Evolutionary conservation across 2,113 vertebrate genomes (phyloP).

Genomic region (Ceyx margarethae): DNA sequence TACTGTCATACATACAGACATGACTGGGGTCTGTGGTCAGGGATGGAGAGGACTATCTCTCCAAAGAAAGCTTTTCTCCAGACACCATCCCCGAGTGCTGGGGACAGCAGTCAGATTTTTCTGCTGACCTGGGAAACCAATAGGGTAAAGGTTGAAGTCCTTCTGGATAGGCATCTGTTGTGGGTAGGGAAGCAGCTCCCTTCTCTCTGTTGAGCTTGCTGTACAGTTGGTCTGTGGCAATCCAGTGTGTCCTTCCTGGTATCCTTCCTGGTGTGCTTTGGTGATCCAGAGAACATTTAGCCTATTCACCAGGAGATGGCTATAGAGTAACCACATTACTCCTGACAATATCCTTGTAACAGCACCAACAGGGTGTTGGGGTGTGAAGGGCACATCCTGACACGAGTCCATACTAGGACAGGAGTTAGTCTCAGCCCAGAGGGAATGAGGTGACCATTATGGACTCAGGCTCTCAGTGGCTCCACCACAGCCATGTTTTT

Average conservation of each 20-base stretch:
- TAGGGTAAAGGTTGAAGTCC: neutral
- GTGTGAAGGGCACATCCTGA: neutral
- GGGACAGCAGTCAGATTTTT: neutral
- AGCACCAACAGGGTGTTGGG: neutral
- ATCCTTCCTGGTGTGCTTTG: neutral
- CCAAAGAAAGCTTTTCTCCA: neutral
- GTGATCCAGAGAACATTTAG: neutral
- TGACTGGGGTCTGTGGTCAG: neutral
- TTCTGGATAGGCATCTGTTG: neutral
- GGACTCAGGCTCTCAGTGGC: neutral
- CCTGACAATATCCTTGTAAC: neutral
- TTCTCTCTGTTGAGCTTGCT: neutral
- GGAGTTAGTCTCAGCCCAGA: neutral
- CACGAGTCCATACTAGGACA: fast-evolving
- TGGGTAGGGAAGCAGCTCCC: neutral
- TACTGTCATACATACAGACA: neutral
- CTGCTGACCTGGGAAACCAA: neutral
- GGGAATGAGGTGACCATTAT: neutral
- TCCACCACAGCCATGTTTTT: neutral
- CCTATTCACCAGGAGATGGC: neutral
- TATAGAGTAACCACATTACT: neutral
- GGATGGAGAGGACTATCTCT: neutral
- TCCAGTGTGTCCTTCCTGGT: neutral
- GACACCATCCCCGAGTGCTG: fast-evolving
- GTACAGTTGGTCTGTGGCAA: neutral